phyloP scores from a whole-genome alignment of 2,888 invertebrate genomes.

The Pachycephus smyrnensis region DNA sequence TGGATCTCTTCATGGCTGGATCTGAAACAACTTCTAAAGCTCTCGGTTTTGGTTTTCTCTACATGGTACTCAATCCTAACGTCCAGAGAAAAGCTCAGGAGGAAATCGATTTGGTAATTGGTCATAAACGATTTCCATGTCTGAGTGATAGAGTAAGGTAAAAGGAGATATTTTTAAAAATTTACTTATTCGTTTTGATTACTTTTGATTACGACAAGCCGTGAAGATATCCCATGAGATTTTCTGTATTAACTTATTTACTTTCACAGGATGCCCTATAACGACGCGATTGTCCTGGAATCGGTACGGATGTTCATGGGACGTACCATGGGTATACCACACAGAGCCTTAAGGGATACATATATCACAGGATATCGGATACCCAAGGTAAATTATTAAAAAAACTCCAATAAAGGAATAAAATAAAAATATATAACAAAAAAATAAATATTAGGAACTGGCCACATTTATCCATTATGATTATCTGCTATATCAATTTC shows the following conservation, averaged over 20 bases:
- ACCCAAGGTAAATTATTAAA: slow-evolving; percentile 75
- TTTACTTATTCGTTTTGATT: slow-evolving; percentile 11
- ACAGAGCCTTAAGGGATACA: slow-evolving; percentile 81
- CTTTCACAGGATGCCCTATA: slow-evolving; percentile 79
- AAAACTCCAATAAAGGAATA: background rate
- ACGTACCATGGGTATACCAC: slow-evolving; percentile 82
- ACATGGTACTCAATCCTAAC: slow-evolving; percentile 77
- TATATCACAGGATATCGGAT: slow-evolving; percentile 78
- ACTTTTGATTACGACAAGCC: background rate
- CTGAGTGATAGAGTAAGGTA: slow-evolving; percentile 79
- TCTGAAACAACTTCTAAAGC: slow-evolving; percentile 88
- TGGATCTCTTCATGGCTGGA: slow-evolving; percentile 90
- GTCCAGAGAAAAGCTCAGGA: slow-evolving; percentile 81
- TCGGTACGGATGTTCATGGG: slow-evolving; percentile 85
- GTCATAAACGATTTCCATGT: slow-evolving; percentile 75
- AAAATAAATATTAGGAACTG: background rate
- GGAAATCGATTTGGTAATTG: slow-evolving; percentile 82
- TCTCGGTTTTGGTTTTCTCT: slow-evolving; percentile 81
- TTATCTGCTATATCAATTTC: slow-evolving; percentile 3
- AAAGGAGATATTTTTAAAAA: slow-evolving; percentile 1
- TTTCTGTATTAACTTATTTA: slow-evolving; percentile 18
- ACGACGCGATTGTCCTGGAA: slow-evolving; percentile 83
- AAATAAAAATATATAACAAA: background rate
- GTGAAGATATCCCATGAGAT: background rate
- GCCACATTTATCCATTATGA: background rate